Base-by-base conservation (phyloP, 2,888 invertebrate genomes). In the Rhyacophila evoluta region DNA sequence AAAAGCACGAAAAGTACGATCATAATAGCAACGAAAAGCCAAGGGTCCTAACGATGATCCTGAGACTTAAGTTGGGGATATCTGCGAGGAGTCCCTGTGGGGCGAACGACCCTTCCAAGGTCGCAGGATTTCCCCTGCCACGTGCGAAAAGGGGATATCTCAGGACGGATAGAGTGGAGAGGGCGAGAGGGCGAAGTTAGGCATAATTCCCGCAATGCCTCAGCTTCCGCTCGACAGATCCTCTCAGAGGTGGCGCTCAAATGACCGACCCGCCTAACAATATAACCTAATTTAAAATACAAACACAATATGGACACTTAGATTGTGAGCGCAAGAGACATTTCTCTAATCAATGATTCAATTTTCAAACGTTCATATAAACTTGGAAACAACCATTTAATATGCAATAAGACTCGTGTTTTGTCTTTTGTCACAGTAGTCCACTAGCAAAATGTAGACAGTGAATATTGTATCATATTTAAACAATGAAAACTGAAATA, bases 41-140 rank as follows among this genome's bases (percentile, higher is more conserved):
- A n/a, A n/a, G 55, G 55, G 8, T 25, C 19, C 19, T 2, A 55
- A 3, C 55, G 55, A 25, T 55, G 55, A 55, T 55, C 55, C 55
- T 55, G 25, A 19, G 55, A 55, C 19, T 55, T 25, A 55, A 19
- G 25, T 55, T 55, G 55, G 25, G 19, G 55, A 55, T 55, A 55
- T 55, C 55, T 55, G 55, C 55, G 15, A 19, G 5, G 19, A 55
- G 15, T 2, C 25, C 15, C 55, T 19, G 55, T 19, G 12, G 10
- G 29, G 69, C 33, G 29, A 69, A 69, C 69, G 69, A 69, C 69
- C 28, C 12, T 25, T 29, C 8, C 69, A 69, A 69, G 69, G 69
- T 69, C 69, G 69, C 29, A 69, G 69, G 15, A 29, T 28, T 15
- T 28, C 28, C 33, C 33, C 12, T 69, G 69, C 28, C 33, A 29